Evolutionary conservation across 2,797 vertebrate species (phyloP).

Genomic region (Petrocephalus sullivani): DNA sequence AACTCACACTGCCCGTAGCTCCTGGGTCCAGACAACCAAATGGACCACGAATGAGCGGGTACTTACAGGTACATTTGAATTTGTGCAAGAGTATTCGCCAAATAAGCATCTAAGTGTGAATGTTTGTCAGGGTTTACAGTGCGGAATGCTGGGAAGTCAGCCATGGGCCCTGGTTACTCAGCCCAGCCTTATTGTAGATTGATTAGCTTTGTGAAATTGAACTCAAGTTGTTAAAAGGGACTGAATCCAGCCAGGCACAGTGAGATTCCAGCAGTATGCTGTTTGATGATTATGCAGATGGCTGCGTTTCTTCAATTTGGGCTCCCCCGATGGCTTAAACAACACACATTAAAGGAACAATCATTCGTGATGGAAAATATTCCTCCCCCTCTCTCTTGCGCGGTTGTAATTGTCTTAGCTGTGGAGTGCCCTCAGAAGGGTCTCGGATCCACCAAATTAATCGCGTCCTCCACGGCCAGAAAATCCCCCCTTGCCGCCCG

Average conservation of each 20-base stretch:
- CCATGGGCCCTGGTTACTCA: not conserved
- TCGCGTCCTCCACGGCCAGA: slow-evolving; percentile 25
- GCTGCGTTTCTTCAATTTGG: not conserved
- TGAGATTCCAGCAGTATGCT: not conserved
- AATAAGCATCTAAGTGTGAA: not conserved
- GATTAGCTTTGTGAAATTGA: not conserved
- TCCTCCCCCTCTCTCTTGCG: not conserved
- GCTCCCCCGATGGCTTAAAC: not conserved
- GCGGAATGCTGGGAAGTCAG: not conserved
- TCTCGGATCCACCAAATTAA: slow-evolving; percentile 7
- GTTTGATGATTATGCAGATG: not conserved
- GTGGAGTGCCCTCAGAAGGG: slow-evolving; percentile 17
- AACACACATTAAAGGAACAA: slow-evolving; percentile 10
- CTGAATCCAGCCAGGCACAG: not conserved
- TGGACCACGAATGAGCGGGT: too few species aligned
- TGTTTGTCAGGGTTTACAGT: not conserved
- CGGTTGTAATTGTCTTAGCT: slow-evolving; percentile 2
- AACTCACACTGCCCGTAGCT: too few species aligned
- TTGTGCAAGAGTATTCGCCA: not conserved
- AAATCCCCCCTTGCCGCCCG: slow-evolving; percentile 23
- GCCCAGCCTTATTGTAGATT: not conserved
- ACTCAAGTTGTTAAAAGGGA: not conserved
- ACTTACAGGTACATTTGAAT: not conserved
- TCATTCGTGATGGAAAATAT: not conserved
- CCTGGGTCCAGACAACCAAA: too few species aligned